Percentiles rank a stretch among this genome's conserved stretches.
Conservation (phyloP, 2,113 vertebrate species). For the Perca schrenkii region DNA sequence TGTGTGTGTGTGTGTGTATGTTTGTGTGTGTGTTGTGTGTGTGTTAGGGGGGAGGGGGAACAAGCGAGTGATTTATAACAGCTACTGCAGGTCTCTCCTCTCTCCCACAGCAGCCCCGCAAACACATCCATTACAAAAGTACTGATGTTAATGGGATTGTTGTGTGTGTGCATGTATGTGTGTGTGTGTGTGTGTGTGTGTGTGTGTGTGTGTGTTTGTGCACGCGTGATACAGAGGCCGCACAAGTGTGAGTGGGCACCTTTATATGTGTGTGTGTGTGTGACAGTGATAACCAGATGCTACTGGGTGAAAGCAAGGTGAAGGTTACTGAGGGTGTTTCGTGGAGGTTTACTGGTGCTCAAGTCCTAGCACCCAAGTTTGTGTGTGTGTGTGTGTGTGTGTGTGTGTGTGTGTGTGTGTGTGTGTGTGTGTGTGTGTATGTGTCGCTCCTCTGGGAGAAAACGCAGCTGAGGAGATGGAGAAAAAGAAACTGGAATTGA, state of each 20-base stretch:
- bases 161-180: conserved; percentile 44
- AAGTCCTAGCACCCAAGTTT: conserved; percentile 32
- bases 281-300: conserved; percentile 72
- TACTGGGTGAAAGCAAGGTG: conserved; percentile 74
- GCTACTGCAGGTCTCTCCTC: conserved; percentile 79
- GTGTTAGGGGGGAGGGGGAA: conserved; percentile 67
- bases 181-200: neutral
- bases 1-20: conserved; percentile 33
- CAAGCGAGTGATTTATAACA: conserved; percentile 85
- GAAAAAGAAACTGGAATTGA: conserved; percentile 67
- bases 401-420: conserved; percentile 6
- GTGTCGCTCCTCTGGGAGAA: conserved; percentile 46
- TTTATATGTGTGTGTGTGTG: conserved; percentile 26
- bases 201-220: conserved; percentile 11
- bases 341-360: conserved; percentile 50
- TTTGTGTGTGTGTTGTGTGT: too few relatives aligned
- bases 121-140: conserved; percentile 86
- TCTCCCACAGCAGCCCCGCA: conserved; percentile 81
- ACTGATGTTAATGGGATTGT: conserved; percentile 81
- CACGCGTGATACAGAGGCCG: neutral
- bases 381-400: conserved; percentile 19
- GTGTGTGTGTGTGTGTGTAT: conserved; percentile 4
- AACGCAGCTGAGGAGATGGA: conserved; percentile 42
- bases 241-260: conserved; percentile 13
- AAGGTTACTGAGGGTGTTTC: conserved; percentile 73